Conservation (phyloP, 2,113 vertebrate genomes). For the Marmota monax region DNA sequence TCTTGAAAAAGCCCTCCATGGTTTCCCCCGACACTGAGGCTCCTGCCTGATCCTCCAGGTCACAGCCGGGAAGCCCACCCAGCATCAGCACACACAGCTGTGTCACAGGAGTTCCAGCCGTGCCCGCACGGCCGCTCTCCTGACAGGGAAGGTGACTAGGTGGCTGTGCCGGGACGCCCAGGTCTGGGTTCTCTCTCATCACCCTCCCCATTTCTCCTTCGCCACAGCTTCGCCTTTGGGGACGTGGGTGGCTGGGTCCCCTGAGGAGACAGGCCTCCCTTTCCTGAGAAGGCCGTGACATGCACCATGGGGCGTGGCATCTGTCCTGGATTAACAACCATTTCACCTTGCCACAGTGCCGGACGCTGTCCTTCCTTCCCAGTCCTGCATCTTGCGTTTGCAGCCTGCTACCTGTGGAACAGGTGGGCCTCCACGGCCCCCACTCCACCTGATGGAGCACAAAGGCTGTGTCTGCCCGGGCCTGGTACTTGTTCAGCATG, state of each 20-base stretch:
- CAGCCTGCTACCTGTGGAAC: background rate
- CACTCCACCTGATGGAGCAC: accelerated
- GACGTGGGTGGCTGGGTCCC: background rate
- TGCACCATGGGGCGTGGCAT: accelerated
- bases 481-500: accelerated
- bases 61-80: background rate
- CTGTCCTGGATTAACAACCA: no score
- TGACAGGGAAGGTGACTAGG: constrained; percentile 85
- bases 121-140: background rate
- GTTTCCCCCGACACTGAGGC: background rate
- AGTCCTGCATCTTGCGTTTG: background rate
- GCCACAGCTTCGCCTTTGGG: background rate
- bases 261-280: background rate
- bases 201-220: constrained; percentile 83
- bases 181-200: constrained; percentile 87
- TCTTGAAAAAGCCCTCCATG: background rate
- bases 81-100: constrained; percentile 44
- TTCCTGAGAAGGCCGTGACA: accelerated
- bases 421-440: background rate
- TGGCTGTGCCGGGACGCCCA: constrained; percentile 72
- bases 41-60: accelerated
- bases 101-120: constrained; percentile 51
- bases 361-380: background rate
- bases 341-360: accelerated
- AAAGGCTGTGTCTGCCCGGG: background rate